phyloP scores from a whole-genome alignment of 2,888 invertebrate species.

The Lysandra bellargus region DNA sequence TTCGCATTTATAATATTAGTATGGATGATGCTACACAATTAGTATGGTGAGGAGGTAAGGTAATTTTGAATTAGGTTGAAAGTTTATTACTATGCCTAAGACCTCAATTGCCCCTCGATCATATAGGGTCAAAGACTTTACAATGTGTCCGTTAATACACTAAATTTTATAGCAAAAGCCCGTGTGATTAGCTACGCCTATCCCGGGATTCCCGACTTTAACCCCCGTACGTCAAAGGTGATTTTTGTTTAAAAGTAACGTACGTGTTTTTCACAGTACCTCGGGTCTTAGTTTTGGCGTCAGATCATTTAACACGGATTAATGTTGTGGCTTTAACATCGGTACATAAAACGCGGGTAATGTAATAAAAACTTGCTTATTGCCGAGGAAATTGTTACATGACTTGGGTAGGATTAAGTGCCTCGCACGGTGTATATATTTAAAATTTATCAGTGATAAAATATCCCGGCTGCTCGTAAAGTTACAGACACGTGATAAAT shows the following conservation, averaged over 20 bases:
- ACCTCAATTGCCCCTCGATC: not conserved
- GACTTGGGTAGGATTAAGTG: constrained; percentile 21
- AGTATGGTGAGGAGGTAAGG: not conserved
- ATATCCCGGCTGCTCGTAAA: constrained; percentile 14
- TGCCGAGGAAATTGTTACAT: constrained; percentile 32
- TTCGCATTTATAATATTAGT: no score
- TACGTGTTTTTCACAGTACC: constrained; percentile 38
- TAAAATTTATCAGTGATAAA: constrained; percentile 21
- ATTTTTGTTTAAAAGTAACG: constrained; percentile 29
- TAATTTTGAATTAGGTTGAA: not conserved
- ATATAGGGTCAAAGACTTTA: constrained; percentile 16
- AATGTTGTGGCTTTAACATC: constrained; percentile 49
- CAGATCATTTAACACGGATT: constrained; percentile 61
- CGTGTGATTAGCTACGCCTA: constrained; percentile 29
- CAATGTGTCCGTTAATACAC: constrained; percentile 20
- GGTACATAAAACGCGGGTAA: constrained; percentile 37
- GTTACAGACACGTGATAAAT: constrained; percentile 11
- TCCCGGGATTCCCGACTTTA: constrained; percentile 7
- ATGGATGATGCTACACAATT: no score
- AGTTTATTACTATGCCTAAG: not conserved
- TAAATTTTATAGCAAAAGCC: constrained; percentile 23
- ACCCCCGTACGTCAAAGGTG: constrained; percentile 11
- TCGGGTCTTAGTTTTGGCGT: constrained; percentile 43
- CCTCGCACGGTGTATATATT: not conserved
- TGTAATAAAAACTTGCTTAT: constrained; percentile 47